These are phyloP conservation scores for Catocala fraxini DNA, from an alignment of 2,888 invertebrate genomes.

Conservation along the genomic window DNA sequence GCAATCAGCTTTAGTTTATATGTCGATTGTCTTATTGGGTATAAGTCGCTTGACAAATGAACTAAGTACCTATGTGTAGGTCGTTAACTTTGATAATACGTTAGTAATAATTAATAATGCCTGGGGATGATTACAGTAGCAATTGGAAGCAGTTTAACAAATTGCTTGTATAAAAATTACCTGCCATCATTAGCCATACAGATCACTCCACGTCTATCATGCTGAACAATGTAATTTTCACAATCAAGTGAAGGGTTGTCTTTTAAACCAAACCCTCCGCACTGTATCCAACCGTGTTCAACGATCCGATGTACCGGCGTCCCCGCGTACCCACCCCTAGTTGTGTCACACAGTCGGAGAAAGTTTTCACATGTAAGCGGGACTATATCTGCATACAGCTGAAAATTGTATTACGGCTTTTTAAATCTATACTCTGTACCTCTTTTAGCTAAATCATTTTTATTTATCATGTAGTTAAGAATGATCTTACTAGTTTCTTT, in stretches of 20 bases:
- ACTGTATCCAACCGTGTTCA: constrained; percentile 91
- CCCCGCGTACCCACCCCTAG: constrained; percentile 82
- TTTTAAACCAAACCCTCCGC: constrained; percentile 86
- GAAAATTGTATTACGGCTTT: constrained; percentile 30
- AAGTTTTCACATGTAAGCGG: constrained; percentile 88
- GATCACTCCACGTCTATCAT: constrained; percentile 90
- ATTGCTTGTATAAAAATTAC: constrained; percentile 45
- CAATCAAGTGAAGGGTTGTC: constrained; percentile 78
- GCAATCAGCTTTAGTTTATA: no score
- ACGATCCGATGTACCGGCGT: constrained; percentile 90
- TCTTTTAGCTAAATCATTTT: no score
- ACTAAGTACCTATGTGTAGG: no score
- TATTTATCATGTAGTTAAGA: no score
- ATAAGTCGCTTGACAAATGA: no score
- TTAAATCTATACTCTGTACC: no score
- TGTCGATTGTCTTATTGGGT: no score
- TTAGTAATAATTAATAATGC: no score
- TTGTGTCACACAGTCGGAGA: constrained; percentile 82
- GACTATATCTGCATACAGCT: constrained; percentile 88
- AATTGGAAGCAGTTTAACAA: no score
- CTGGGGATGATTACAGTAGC: no score
- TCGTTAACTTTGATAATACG: no score
- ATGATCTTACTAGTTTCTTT: no score
- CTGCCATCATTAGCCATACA: constrained; percentile 91
- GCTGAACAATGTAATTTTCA: constrained; percentile 90